phyloP scores from a whole-genome alignment of 2,797 vertebrate species.

The Parambassis ranga region DNA sequence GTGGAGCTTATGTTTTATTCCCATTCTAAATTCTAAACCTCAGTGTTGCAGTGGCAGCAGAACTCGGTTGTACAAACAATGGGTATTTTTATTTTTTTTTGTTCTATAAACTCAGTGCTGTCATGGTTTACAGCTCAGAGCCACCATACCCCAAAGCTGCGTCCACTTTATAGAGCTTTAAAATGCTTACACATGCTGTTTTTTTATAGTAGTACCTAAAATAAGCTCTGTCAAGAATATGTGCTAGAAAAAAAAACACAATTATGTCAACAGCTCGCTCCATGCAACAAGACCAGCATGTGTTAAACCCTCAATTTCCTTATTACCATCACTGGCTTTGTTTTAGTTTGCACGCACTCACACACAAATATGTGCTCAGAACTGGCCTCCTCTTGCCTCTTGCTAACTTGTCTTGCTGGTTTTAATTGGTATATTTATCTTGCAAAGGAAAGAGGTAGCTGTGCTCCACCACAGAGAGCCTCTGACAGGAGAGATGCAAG shows the following conservation, averaged over 20 bases:
- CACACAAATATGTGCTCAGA: conserved; percentile 3
- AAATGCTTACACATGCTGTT: neutral
- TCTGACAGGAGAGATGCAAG: conserved; percentile 17
- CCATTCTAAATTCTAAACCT: neutral
- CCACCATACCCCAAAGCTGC: neutral
- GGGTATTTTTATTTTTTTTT: neutral
- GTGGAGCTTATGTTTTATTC: neutral
- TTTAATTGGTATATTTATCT: conserved; percentile 70
- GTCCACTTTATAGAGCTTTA: neutral
- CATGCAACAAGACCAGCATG: neutral
- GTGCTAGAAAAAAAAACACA: neutral
- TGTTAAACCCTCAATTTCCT: neutral
- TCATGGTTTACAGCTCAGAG: neutral
- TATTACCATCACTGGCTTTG: conserved; percentile 10
- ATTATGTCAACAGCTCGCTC: neutral
- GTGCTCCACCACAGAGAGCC: conserved; percentile 11
- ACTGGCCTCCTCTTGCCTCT: conserved; percentile 19
- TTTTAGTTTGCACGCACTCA: conserved; percentile 2
- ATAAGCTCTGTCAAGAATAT: too few relatives aligned
- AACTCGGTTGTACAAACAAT: neutral
- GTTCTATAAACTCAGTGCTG: neutral
- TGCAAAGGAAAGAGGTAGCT: conserved; percentile 47
- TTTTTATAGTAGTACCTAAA: too few relatives aligned
- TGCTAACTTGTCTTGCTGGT: conserved; percentile 29
- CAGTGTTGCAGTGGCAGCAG: neutral